Conservation (phyloP, 1,140 invertebrate species). For the Neodiprion pinetum region DNA sequence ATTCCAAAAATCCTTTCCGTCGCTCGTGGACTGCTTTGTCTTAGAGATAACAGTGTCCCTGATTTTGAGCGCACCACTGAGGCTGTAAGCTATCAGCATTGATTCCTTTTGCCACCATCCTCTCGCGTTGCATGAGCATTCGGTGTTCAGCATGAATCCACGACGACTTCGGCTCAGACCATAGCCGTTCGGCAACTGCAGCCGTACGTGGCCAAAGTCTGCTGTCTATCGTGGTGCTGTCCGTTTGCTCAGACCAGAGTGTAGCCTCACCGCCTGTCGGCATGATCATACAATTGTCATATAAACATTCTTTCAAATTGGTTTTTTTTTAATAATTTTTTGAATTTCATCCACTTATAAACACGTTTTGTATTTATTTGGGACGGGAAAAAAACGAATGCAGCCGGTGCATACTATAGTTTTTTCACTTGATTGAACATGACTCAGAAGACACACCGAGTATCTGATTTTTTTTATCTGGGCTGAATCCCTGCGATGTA, state of each 20-base stretch:
- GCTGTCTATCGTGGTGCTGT: conserved; percentile 69
- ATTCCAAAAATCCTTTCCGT: too few relatives aligned
- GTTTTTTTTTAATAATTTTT: background rate
- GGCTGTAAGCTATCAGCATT: conserved; percentile 76
- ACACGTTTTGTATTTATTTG: too few relatives aligned
- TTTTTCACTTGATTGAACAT: conserved; percentile 12
- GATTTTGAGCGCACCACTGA: conserved; percentile 83
- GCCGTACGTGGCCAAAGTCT: conserved; percentile 81
- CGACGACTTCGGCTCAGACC: conserved; percentile 69
- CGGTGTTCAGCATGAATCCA: conserved; percentile 74
- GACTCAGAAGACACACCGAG: conserved; percentile 54
- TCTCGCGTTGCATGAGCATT: conserved; percentile 73
- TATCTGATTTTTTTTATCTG: conserved; percentile 62
- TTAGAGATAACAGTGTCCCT: conserved; percentile 67
- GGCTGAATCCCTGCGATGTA: conserved; percentile 46
- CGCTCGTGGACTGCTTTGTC: too few relatives aligned
- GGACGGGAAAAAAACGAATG: background rate
- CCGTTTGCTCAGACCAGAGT: conserved; percentile 83
- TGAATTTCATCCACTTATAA: conserved; percentile 6
- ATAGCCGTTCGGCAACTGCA: conserved; percentile 81
- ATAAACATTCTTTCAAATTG: background rate
- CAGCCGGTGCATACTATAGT: background rate
- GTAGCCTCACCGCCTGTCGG: conserved; percentile 76
- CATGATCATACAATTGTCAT: background rate
- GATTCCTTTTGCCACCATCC: conserved; percentile 73